Evolutionary conservation across 2,797 vertebrate species (phyloP), one percentile per base, ranked within the genome.

Genomic region (Ptychobarbus kaznakovi): DNA sequence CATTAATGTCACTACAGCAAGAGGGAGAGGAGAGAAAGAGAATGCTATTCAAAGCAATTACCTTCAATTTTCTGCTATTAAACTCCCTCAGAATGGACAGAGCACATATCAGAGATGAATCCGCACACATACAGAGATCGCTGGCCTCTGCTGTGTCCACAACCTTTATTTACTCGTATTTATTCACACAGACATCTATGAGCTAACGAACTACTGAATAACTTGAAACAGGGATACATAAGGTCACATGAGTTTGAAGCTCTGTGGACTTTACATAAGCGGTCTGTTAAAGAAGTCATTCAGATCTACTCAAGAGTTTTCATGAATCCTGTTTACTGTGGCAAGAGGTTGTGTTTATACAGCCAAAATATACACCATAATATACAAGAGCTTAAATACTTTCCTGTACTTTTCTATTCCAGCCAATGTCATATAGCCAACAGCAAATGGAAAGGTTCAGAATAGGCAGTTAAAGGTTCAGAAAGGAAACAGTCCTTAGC

Each of bases 61-160:
- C 58, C 53, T 86, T 81, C n/a, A 73, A 87, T 73, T 84, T 81
- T 87, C 28, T 86, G 70, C 84, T 73, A 85, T 85, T 90, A 81
- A 87, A 73, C 81, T 25, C 56, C 65, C 73, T 87, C 77, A 80
- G 70, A 76, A 84, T 68, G 75, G 51, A 46, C 22, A 68, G 80
- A 82, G 35, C 46, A 35, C 82, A 85, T 38, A 15, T 70, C 63
- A 77, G 78, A 83, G 68, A 88, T 42, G 86, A 86, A 40, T 49
- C 6, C 82, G 76, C 44, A 77, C 88, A 86, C 1, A 77, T 20
- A 76, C 70, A 84, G 49, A 75, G 44, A 7, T 20, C 76, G 8
- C 82, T 75, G 70, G 38, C 49, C 77, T 80, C 81, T 28, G 20
- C 42, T 44, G 44, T 49, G 10, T 79, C 42, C 32, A 80, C 58